These are phyloP conservation scores for Rhagophthalmus giganteus DNA, from an alignment of 2,888 invertebrate genomes.

Conservation along the genomic window DNA sequence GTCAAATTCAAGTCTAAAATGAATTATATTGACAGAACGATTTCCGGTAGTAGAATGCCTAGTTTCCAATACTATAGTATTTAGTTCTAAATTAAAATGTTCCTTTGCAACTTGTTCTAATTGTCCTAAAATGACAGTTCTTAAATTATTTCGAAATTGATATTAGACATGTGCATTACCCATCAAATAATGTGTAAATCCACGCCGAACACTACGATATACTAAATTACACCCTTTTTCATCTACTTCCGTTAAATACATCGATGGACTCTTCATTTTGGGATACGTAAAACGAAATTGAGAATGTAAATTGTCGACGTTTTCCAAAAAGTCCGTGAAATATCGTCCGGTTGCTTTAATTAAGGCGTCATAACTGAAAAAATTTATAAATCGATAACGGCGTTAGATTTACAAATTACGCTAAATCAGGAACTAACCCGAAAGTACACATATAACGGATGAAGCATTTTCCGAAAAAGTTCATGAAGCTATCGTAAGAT, in stretches of 20 bases:
- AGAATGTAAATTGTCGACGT: conserved; percentile 89
- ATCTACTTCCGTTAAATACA: conserved; percentile 86
- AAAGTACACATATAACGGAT: conserved; percentile 87
- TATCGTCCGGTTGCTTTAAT: conserved; percentile 86
- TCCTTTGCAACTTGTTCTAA: conserved; percentile 83
- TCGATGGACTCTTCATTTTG: conserved; percentile 91
- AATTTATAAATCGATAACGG: no score
- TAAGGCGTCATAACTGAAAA: conserved; percentile 76
- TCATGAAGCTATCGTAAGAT: conserved; percentile 78
- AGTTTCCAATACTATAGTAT: conserved; percentile 73
- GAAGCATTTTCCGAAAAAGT: conserved; percentile 87
- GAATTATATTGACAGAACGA: conserved; percentile 61
- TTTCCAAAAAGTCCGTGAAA: conserved; percentile 88
- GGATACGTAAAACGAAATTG: conserved; percentile 92
- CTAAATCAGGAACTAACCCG: conserved; percentile 59
- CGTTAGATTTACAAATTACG: neutral
- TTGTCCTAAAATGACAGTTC: conserved; percentile 80
- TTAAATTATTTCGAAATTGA: no score
- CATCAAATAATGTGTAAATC: conserved; percentile 82
- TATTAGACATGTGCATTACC: no score
- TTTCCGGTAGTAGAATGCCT: conserved; percentile 55
- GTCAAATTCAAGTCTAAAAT: conserved; percentile 82
- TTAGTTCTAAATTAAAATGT: conserved; percentile 73
- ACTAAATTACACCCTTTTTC: conserved; percentile 81
- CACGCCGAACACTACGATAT: conserved; percentile 80